Base-by-base conservation (phyloP, 30 jellyfish, hydroid and myxozoan genomes). In the Catostylus mosaicus region DNA sequence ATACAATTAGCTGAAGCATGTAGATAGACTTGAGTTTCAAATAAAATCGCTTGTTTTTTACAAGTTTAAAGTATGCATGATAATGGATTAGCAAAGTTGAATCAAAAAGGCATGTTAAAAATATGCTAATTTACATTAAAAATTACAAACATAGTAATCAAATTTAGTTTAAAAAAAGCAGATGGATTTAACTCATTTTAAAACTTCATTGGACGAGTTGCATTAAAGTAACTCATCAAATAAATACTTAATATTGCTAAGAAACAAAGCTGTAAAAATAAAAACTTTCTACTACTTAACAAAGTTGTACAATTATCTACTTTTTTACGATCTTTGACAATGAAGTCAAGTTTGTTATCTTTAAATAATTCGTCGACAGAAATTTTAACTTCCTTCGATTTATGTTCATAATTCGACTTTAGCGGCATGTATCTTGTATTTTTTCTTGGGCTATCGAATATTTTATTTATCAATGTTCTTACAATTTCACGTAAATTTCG, bases 351-450 rank as follows among this genome's bases (percentile, higher is more conserved):
- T 56, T 72, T 61, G 71, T 81, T 84, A 83, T 81, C 84, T 34
- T 81, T 67, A 81, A 56, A 69, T 3, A 65, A 37, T 32, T 66
- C 83, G n/a, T 81, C 91, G 30, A 81, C 91, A 4, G 91, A 81
- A 7, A 81, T 81, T 66, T 81, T 81, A 26, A 81, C 70, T 67
- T 81, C 78, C 52, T 52, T 81, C 20, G 30, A 77, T 54, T 66
- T 81, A 51, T 67, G 34, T 1, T 10, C 74, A 26, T 47, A 37
- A 9, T 47, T 65, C 36, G n/a, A 4, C 48, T 50, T 67, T 20
- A 19, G 14, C 27, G 74, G 64, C 47, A 33, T 14, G 33, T 67
- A 23, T 50, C 52, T 31, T 9, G 34, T 36, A 0, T 45, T n/a
- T 37, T 68, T 81, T 16, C 60, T 34, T 32, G 91, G 84, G 73